Evolutionary conservation across 2,888 invertebrate species (phyloP).

Genomic region (Odontocolon sp.): DNA sequence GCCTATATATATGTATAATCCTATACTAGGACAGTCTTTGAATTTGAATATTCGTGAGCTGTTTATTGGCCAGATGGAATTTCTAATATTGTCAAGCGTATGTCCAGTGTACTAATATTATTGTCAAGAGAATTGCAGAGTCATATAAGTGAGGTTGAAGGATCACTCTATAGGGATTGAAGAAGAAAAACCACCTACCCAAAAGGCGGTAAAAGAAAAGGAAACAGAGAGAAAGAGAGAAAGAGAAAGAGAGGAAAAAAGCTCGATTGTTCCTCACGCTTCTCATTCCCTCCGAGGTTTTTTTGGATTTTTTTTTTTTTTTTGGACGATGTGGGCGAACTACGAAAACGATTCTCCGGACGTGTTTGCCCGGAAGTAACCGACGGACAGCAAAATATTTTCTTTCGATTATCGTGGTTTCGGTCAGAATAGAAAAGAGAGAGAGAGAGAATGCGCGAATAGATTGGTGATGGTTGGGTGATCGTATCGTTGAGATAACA

Average conservation of each 20-base stretch:
- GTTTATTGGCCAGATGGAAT: not conserved
- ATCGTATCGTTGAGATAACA: slow-evolving; percentile 30
- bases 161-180: not conserved
- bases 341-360: slow-evolving; percentile 24
- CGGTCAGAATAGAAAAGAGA: not conserved
- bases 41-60: not conserved
- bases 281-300: not conserved
- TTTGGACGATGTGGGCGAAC: not conserved
- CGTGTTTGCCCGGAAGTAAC: slow-evolving; percentile 19
- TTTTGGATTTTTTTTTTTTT: not conserved
- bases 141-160: too few species aligned
- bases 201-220: too few species aligned
- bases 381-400: slow-evolving; percentile 33
- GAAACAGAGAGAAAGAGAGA: not conserved
- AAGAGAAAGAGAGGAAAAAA: not conserved
- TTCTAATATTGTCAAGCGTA: slow-evolving; percentile 1
- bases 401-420: slow-evolving; percentile 48
- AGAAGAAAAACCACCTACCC: not conserved
- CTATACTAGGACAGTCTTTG: not conserved
- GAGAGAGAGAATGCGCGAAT: slow-evolving; percentile 10
- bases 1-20: not conserved
- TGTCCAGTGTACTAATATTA: too few species aligned
- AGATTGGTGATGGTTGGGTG: slow-evolving; percentile 26
- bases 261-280: not conserved
- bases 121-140: too few species aligned